Percentiles rank a stretch among this genome's conserved stretches.
These are phyloP conservation scores for Galaxea fascicularis DNA, from an alignment of 92 coral and sea anemone genomes.

Conservation along the genomic window DNA sequence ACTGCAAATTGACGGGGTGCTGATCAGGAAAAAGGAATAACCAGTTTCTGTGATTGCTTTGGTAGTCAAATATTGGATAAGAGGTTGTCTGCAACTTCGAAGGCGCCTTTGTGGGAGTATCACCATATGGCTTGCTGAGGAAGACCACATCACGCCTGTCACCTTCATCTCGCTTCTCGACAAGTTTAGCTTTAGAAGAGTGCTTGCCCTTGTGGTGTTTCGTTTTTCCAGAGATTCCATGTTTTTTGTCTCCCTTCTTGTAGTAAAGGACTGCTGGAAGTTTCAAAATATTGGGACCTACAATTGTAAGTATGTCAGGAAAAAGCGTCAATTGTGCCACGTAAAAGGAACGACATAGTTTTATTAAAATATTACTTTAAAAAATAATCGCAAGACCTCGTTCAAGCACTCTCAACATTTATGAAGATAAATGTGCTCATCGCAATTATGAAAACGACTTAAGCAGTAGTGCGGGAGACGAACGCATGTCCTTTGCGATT, in stretches of 20 bases:
- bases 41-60: conserved; percentile 52
- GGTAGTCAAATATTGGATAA: conserved; percentile 53
- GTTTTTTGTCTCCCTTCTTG: conserved; percentile 51
- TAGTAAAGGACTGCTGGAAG: conserved; percentile 75
- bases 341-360: neutral
- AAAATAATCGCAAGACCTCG: neutral
- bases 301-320: neutral
- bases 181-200: conserved; percentile 17
- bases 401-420: too few relatives aligned
- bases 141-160: conserved; percentile 50
- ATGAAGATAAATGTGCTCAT: too few relatives aligned
- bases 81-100: conserved; percentile 25
- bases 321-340: neutral
- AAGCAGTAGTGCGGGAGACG: too few relatives aligned
- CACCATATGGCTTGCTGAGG: conserved; percentile 32
- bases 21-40: conserved; percentile 44
- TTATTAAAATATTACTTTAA: neutral
- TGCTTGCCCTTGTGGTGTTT: conserved; percentile 54
- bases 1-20: conserved; percentile 50
- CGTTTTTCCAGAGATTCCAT: conserved; percentile 25
- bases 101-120: conserved; percentile 18
- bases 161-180: conserved; percentile 36
- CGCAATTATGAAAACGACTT: too few relatives aligned
- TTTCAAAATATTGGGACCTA: conserved; percentile 32
- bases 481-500: too few relatives aligned